A percentile compares a stretch with the other conserved stretches of the same genome.
Conservation (phyloP, 2,113 vertebrate species). For the Nothobranchius kuhntae region DNA sequence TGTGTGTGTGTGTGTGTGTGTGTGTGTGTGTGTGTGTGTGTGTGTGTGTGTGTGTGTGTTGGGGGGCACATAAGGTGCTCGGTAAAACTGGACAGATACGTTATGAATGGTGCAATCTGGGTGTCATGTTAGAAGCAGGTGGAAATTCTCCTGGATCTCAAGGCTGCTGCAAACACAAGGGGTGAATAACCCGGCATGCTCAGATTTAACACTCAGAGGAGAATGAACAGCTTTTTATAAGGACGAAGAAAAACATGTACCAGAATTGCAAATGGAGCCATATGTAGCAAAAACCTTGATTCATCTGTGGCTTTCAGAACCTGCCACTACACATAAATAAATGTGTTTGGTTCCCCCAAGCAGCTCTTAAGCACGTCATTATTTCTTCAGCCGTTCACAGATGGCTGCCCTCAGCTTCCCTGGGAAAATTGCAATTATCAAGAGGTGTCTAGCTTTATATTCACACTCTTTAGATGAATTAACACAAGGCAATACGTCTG, state of each 20-base stretch:
- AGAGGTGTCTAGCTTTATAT: constrained; percentile 55
- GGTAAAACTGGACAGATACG: constrained; percentile 44
- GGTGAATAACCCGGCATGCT: constrained; percentile 11
- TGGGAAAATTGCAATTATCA: constrained; percentile 67
- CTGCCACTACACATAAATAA: constrained; percentile 50
- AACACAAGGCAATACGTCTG: constrained; percentile 41
- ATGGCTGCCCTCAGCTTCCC: constrained; percentile 59
- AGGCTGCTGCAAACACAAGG: constrained; percentile 14
- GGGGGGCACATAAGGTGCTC: constrained; percentile 23
- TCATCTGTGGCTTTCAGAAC: constrained; percentile 45
- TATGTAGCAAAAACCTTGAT: constrained; percentile 25
- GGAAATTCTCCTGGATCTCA: constrained; percentile 36
- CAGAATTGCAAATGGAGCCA: constrained; percentile 30
- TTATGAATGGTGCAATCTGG: constrained; percentile 53
- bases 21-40: too few relatives aligned
- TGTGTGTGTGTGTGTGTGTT: too few relatives aligned
- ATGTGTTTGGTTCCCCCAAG: constrained; percentile 61
- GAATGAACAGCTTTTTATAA: constrained; percentile 28
- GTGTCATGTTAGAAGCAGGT: constrained; percentile 46
- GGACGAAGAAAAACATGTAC: constrained; percentile 23
- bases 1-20: too few relatives aligned
- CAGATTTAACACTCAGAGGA: constrained; percentile 31
- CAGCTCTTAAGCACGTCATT: constrained; percentile 63
- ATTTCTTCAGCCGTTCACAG: constrained; percentile 70
- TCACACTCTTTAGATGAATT: constrained; percentile 54